Percentiles rank a stretch among this genome's conserved stretches.
These are phyloP conservation scores for Drosophila erecta DNA, from an alignment of 1,140 invertebrate genomes.

Conservation along the genomic window DNA sequence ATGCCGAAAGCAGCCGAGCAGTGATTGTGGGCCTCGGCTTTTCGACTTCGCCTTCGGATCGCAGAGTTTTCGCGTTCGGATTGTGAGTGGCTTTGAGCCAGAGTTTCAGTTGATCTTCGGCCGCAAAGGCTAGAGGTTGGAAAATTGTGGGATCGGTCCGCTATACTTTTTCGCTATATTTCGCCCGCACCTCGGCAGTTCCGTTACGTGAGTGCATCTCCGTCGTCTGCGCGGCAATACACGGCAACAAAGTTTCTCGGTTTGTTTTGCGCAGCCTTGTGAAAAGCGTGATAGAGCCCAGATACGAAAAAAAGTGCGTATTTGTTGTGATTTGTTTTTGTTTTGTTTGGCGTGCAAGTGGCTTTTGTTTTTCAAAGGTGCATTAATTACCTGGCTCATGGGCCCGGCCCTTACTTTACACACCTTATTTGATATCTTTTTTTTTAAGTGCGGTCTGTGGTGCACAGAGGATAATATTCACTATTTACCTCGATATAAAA, in stretches of 20 bases:
- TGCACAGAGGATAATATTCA: constrained; percentile 2
- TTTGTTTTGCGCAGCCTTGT: constrained; percentile 56
- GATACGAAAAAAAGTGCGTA: constrained; percentile 58
- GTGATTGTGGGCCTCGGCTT: constrained; percentile 6
- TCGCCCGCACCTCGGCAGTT: constrained; percentile 23
- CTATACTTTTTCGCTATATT: constrained; percentile 6
- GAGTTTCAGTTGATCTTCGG: constrained; percentile 61
- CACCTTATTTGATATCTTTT: constrained; percentile 1
- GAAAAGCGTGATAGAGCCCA: constrained; percentile 18
- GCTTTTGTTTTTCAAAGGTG: constrained; percentile 13
- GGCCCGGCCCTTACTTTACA: constrained; percentile 19
- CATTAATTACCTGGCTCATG: constrained; percentile 25
- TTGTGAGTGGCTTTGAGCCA: constrained; percentile 3
- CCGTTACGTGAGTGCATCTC: constrained; percentile 56
- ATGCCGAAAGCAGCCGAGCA: neutral
- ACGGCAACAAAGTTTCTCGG: constrained; percentile 33
- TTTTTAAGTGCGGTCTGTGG: neutral
- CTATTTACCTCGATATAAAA: neutral
- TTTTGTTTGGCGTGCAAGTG: constrained; percentile 14
- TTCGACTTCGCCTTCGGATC: neutral
- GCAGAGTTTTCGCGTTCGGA: neutral
- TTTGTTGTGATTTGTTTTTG: constrained; percentile 39
- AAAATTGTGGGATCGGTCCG: constrained; percentile 12
- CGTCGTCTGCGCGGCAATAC: constrained; percentile 36
- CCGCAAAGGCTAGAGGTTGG: constrained; percentile 55